phyloP scores from a whole-genome alignment of 2,888 invertebrate species.

The Cancer borealis region DNA sequence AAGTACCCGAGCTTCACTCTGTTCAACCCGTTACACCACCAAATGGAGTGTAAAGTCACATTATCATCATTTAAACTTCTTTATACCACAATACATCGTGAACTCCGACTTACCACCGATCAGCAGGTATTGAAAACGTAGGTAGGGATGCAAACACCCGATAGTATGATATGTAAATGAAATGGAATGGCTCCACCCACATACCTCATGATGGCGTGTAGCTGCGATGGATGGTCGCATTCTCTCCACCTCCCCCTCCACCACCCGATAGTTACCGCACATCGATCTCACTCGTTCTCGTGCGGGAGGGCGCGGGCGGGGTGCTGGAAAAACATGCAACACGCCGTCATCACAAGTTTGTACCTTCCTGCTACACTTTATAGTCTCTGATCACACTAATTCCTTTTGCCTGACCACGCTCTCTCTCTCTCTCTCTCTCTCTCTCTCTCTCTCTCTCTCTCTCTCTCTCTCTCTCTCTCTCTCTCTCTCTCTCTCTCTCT shows the following conservation, averaged over 20 bases:
- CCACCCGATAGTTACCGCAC: not conserved
- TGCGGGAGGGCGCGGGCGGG: not conserved
- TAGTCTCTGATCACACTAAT: constrained; percentile 27
- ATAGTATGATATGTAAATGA: not conserved
- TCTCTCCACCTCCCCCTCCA: not conserved
- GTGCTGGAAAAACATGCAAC: constrained; percentile 17
- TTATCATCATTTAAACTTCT: not conserved
- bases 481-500: not conserved
- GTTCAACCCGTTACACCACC: not conserved
- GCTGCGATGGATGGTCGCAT: not conserved
- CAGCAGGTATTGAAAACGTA: constrained; percentile 6
- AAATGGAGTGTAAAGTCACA: not conserved
- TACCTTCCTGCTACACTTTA: not conserved
- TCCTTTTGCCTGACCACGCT: not conserved
- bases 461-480: constrained; percentile 44
- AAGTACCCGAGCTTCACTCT: not conserved
- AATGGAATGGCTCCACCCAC: constrained; percentile 31
- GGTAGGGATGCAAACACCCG: not conserved
- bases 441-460: not conserved
- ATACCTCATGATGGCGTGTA: constrained; percentile 37
- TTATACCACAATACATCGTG: not conserved
- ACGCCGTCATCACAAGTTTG: constrained; percentile 33
- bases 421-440: not conserved
- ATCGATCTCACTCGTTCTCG: constrained; percentile 29
- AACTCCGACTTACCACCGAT: not conserved